Percentiles rank a stretch among this genome's conserved stretches.
phyloP scores from a whole-genome alignment of 2,888 invertebrate genomes.

The Drosophila incognita region DNA sequence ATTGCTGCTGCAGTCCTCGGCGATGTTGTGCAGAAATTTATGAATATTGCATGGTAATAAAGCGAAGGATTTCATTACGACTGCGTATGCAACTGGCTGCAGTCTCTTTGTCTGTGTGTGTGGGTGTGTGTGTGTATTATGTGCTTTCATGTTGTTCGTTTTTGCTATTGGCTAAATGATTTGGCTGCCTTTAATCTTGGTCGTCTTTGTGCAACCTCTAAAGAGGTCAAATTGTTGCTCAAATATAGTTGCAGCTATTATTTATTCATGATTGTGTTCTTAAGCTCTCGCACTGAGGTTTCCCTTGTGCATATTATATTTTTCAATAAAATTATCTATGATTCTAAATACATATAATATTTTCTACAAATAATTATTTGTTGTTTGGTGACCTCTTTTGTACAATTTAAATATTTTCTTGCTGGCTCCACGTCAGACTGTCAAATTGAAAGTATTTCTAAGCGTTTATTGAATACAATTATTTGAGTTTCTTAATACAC shows the following conservation, averaged over 20 bases:
- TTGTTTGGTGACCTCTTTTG: background rate
- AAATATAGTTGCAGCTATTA: background rate
- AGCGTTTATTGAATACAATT: background rate
- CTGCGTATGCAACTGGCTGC: conserved; percentile 44
- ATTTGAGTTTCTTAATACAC: background rate
- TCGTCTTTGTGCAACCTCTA: conserved; percentile 18
- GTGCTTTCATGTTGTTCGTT: conserved; percentile 14
- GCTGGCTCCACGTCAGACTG: too few species aligned
- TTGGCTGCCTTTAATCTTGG: conserved; percentile 42
- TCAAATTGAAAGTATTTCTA: background rate
- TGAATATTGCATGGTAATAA: conserved; percentile 78
- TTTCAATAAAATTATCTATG: background rate
- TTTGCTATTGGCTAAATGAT: conserved; percentile 42
- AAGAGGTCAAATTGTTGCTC: conserved; percentile 4
- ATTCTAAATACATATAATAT: background rate
- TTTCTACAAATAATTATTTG: background rate
- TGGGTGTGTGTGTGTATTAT: conserved; percentile 4
- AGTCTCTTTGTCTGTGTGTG: conserved; percentile 4
- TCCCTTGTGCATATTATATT: background rate
- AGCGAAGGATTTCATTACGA: conserved; percentile 76
- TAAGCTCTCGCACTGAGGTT: background rate
- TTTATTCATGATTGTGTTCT: conserved; percentile 12
- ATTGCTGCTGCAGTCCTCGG: conserved; percentile 58
- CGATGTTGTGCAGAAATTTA: conserved; percentile 74
- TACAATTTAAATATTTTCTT: background rate